These are phyloP conservation scores for Elegia similella DNA, from an alignment of 2,888 invertebrate species.

Conservation along the genomic window DNA sequence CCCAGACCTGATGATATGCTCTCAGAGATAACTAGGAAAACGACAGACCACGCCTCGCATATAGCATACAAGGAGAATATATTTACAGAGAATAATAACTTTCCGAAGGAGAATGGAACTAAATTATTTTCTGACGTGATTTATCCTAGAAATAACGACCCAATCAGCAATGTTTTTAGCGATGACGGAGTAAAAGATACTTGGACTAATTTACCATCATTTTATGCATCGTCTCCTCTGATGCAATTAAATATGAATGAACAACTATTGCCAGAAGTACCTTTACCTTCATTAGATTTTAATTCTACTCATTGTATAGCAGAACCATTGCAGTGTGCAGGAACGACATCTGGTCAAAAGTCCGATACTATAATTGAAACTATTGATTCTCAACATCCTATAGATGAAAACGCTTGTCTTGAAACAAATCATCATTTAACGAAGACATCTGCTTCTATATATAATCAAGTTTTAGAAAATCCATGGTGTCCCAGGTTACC, in stretches of 20 bases:
- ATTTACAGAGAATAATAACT: background rate
- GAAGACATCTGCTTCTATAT: conserved; percentile 47
- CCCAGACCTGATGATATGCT: conserved; percentile 44
- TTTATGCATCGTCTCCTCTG: background rate
- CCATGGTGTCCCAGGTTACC: conserved; percentile 79
- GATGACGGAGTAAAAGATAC: background rate
- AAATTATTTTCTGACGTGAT: background rate
- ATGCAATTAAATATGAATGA: background rate
- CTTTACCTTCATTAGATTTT: background rate
- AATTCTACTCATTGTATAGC: background rate
- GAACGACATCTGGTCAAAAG: background rate
- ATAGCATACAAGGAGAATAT: background rate
- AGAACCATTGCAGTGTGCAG: background rate
- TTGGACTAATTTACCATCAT: background rate
- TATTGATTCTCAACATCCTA: background rate
- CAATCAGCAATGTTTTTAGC: background rate
- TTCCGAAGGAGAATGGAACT: background rate
- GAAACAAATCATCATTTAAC: background rate
- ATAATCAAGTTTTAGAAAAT: conserved; percentile 79
- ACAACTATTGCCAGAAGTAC: conserved; percentile 1
- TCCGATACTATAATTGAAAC: background rate
- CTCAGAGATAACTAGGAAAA: conserved; percentile 42
- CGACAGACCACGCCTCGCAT: conserved; percentile 34
- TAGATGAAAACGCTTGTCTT: background rate
- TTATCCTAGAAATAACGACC: background rate